phyloP scores from a whole-genome alignment of 2,888 invertebrate genomes.

The Drosophila neutralis region DNA sequence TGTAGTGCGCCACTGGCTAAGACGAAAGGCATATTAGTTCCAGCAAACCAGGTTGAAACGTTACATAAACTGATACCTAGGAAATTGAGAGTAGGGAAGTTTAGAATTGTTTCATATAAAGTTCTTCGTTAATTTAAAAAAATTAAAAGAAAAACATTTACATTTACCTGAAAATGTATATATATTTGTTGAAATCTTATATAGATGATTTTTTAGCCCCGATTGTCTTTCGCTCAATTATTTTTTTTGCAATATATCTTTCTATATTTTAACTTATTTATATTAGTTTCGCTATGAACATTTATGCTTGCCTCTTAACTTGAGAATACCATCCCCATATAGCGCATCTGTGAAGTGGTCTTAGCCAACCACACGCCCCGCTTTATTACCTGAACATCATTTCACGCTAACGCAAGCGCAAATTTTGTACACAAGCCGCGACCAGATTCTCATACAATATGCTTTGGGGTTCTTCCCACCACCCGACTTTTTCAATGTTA shows the following conservation, averaged over 20 bases:
- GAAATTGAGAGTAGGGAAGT: neutral
- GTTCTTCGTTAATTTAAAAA: neutral
- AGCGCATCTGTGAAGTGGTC: conserved; percentile 42
- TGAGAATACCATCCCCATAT: neutral
- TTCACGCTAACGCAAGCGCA: conserved; percentile 79
- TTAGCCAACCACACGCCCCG: conserved; percentile 28
- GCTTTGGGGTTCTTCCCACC: neutral
- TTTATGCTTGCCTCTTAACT: neutral
- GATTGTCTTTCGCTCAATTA: neutral
- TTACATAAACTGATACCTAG: neutral
- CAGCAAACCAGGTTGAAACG: neutral
- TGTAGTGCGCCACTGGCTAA: conserved; percentile 49
- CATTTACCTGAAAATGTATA: neutral
- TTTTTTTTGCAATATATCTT: neutral
- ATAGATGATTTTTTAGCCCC: neutral
- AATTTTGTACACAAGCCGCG: conserved; percentile 70
- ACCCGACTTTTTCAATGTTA: neutral
- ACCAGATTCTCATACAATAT: conserved; percentile 56
- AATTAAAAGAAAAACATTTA: neutral
- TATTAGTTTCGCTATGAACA: neutral
- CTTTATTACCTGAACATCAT: conserved; percentile 76
- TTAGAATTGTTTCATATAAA: neutral
- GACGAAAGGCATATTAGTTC: conserved; percentile 17
- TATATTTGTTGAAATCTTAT: neutral
- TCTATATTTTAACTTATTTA: neutral